Percentiles rank a stretch among this genome's conserved stretches.
Evolutionary conservation across 2,113 vertebrate species (phyloP).

Genomic region (Trachemys scripta): DNA sequence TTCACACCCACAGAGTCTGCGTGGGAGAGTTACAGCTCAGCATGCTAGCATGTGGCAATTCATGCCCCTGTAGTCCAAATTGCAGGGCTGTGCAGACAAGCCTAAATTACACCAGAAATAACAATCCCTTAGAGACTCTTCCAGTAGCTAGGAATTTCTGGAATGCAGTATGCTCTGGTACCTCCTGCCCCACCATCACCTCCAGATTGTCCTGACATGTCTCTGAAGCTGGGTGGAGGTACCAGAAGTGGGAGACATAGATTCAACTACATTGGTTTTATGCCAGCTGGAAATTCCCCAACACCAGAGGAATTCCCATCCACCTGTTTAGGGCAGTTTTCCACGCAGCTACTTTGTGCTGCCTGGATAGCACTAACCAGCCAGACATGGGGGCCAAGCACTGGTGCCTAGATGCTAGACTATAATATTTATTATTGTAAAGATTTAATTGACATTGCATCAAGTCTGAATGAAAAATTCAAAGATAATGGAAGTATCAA

Average conservation of each 20-base stretch:
- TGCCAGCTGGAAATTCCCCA: rapidly evolving
- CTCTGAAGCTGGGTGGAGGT: not conserved
- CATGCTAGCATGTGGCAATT: not conserved
- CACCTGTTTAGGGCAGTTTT: not conserved
- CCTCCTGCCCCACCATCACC: not conserved
- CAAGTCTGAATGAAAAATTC: conserved; percentile 46
- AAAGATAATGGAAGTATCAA: conserved; percentile 20
- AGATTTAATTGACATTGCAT: conserved; percentile 50
- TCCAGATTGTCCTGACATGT: rapidly evolving
- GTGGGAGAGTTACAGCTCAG: not conserved
- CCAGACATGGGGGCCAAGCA: not conserved
- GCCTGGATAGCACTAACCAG: not conserved
- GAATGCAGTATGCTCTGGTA: not conserved
- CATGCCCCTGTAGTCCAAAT: not conserved
- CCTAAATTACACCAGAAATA: not conserved
- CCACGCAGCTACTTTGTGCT: not conserved
- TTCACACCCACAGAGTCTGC: not conserved
- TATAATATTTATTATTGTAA: not conserved
- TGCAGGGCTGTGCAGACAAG: not conserved
- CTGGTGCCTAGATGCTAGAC: not conserved
- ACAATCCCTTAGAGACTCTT: not conserved
- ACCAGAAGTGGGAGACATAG: not conserved
- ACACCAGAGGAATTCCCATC: not conserved
- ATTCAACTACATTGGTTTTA: not conserved
- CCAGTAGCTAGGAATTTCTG: not conserved